Evolutionary conservation across 1,140 invertebrate genomes (phyloP).

Genomic region (Procambarus clarkii): DNA sequence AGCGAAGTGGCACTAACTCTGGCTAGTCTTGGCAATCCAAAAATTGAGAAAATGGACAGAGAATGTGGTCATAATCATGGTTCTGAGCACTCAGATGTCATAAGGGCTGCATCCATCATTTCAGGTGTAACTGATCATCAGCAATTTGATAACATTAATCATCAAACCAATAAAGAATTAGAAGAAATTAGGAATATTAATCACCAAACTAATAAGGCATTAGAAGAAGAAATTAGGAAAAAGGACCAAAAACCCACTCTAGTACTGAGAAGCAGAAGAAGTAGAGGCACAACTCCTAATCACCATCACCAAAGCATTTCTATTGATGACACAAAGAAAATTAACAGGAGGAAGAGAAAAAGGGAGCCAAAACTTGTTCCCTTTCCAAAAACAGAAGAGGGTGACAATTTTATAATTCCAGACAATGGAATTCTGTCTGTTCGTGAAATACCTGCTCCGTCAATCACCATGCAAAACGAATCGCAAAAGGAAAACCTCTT

Average conservation of each 20-base stretch:
- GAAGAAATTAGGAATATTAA: background rate
- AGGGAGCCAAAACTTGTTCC: slow-evolving; percentile 14
- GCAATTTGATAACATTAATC: slow-evolving; percentile 37
- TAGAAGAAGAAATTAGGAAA: background rate
- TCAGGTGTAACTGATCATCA: slow-evolving; percentile 44
- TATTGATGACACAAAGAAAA: slow-evolving; percentile 36
- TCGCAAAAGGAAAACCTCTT: slow-evolving; percentile 68
- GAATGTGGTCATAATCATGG: slow-evolving; percentile 33
- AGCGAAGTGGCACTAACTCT: slow-evolving; percentile 71
- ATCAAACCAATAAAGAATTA: slow-evolving; percentile 11
- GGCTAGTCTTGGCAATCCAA: slow-evolving; percentile 69
- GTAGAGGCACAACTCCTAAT: slow-evolving; percentile 20
- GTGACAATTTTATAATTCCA: slow-evolving; percentile 44
- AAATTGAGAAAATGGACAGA: slow-evolving; percentile 65
- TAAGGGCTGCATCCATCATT: slow-evolving; percentile 36
- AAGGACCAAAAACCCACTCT: slow-evolving; percentile 56
- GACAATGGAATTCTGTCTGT: slow-evolving; percentile 3
- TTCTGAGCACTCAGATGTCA: slow-evolving; percentile 24
- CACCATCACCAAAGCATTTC: slow-evolving; percentile 36
- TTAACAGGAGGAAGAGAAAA: slow-evolving; percentile 39
- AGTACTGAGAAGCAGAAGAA: slow-evolving; percentile 65
- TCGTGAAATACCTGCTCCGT: slow-evolving; percentile 4
- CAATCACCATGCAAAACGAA: slow-evolving; percentile 44
- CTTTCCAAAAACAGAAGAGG: slow-evolving; percentile 32
- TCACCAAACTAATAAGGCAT: slow-evolving; percentile 14